phyloP scores from a whole-genome alignment of 2,888 invertebrate species.

The Helobdella robusta region DNA sequence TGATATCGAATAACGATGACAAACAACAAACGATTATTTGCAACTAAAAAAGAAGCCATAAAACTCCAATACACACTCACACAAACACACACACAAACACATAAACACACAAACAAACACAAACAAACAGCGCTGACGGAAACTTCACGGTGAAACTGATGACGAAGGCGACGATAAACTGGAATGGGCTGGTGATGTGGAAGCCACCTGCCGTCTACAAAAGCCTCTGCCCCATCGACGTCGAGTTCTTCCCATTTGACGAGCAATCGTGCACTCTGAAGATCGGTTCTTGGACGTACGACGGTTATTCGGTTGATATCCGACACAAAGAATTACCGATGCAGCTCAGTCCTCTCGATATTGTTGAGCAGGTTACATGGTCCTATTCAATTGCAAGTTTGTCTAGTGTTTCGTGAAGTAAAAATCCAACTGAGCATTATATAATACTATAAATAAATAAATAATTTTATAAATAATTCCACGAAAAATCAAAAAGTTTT shows the following conservation, averaged over 20 bases:
- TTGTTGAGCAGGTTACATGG: slow-evolving; percentile 32
- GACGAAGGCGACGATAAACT: slow-evolving; percentile 37
- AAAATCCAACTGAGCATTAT: no score
- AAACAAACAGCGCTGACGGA: slow-evolving; percentile 37
- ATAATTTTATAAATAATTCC: no score
- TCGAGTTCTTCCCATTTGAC: slow-evolving; percentile 51
- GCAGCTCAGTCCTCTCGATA: slow-evolving; percentile 27
- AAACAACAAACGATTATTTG: no score
- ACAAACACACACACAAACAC: no score
- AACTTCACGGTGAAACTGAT: slow-evolving; percentile 38
- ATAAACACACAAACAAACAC: no score
- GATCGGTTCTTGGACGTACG: slow-evolving; percentile 70
- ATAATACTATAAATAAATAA: no score
- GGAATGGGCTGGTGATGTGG: slow-evolving; percentile 35
- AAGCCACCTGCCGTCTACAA: slow-evolving; percentile 97
- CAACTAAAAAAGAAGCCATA: no score
- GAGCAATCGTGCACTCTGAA: slow-evolving; percentile 92
- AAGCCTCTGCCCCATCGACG: slow-evolving; percentile 57
- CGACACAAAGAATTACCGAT: slow-evolving; percentile 33
- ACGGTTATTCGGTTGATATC: slow-evolving; percentile 43
- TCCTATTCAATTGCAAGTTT: no score
- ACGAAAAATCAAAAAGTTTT: slow-evolving; percentile 36
- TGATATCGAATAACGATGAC: no score
- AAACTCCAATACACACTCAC: no score
- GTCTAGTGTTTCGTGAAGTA: not conserved